phyloP scores from a whole-genome alignment of 2,888 invertebrate species.

The Nemotelus nigrinus region DNA sequence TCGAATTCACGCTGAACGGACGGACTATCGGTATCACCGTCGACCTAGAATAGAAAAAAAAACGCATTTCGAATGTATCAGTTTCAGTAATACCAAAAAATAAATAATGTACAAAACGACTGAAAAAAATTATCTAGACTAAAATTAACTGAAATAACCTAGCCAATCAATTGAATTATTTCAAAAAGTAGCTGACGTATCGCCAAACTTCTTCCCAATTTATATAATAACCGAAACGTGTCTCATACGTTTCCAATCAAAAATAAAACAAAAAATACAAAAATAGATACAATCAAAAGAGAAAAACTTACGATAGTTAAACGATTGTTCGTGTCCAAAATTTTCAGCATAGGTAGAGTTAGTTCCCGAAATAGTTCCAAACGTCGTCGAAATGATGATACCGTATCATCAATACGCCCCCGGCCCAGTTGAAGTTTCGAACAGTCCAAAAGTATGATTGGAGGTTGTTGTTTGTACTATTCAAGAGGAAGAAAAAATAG shows the following conservation, averaged over 20 bases:
- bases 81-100: no score
- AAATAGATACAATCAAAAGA: no score
- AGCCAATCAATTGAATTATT: no score
- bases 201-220: no score
- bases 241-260: no score
- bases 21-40: conserved; percentile 84
- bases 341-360: conserved; percentile 88
- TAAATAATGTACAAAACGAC: no score
- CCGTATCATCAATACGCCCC: conserved; percentile 85
- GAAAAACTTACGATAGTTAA: conserved; percentile 79
- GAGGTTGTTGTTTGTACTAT: conserved; percentile 81
- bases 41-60: conserved; percentile 69
- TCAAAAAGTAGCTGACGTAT: no score
- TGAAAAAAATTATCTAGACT: no score
- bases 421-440: conserved; percentile 89
- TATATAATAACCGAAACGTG: no score
- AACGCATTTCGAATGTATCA: not conserved
- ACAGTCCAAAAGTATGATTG: conserved; percentile 87
- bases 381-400: conserved; percentile 83
- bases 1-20: conserved; percentile 83
- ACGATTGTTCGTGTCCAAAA: conserved; percentile 81
- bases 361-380: conserved; percentile 88
- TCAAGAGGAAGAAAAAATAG: conserved; percentile 55
- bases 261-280: no score
- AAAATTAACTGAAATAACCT: no score